Conservation (phyloP, 2,888 invertebrate species). For the Octonoba sinensis region DNA sequence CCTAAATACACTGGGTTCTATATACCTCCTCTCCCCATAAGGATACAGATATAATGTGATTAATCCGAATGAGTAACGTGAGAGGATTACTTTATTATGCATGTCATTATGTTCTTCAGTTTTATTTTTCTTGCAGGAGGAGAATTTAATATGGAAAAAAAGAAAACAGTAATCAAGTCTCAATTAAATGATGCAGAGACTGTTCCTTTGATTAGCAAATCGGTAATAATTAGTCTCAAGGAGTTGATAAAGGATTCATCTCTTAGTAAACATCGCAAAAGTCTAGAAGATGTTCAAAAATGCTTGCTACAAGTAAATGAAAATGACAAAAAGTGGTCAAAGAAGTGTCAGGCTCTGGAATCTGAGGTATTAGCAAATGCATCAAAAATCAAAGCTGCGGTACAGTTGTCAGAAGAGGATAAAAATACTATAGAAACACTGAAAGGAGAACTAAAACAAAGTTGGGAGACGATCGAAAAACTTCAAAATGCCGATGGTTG, state of each 20-base stretch:
- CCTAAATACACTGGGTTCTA: no score
- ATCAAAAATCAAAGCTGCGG: constrained; percentile 29
- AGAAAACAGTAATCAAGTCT: neutral
- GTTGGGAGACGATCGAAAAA: constrained; percentile 6
- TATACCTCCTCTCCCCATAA: no score
- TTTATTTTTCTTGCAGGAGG: neutral
- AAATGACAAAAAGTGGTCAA: constrained; percentile 12
- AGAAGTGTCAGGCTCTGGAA: constrained; percentile 4
- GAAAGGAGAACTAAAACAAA: constrained; percentile 27
- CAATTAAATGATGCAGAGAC: neutral
- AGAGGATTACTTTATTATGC: no score
- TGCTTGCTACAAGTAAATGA: constrained; percentile 4
- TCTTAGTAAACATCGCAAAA: constrained; percentile 24
- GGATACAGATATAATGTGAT: no score
- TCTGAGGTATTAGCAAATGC: constrained; percentile 19
- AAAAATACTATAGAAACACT: constrained; percentile 35
- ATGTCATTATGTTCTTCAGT: no score
- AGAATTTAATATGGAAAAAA: neutral
- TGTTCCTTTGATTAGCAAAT: neutral
- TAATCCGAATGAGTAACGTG: no score
- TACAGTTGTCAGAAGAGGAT: constrained; percentile 31
- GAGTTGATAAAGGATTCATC: constrained; percentile 27
- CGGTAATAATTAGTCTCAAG: neutral
- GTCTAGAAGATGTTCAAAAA: constrained; percentile 31
- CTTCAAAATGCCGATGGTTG: neutral